Evolutionary conservation across 2,797 vertebrate genomes (phyloP).

Genomic region (Setipinna tenuifilis): DNA sequence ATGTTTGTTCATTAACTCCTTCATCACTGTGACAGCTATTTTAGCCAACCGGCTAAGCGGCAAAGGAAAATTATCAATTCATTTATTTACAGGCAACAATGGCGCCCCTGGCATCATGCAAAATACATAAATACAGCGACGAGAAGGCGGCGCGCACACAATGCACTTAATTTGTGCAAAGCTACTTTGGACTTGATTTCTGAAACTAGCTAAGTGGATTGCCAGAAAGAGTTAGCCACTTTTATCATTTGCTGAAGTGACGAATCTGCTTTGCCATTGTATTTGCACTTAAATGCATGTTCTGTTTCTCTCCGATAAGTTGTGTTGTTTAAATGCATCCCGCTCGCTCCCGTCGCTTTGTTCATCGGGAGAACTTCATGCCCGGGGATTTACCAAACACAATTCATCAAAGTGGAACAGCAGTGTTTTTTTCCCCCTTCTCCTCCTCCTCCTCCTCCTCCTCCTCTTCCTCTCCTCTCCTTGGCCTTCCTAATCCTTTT

Average conservation of each 20-base stretch:
- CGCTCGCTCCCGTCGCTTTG: conserved; percentile 74
- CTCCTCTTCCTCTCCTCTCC: conserved; percentile 10
- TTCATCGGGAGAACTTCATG: conserved; percentile 78
- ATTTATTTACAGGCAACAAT: conserved; percentile 74
- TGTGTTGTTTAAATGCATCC: conserved; percentile 82
- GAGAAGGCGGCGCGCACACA: conserved; percentile 74
- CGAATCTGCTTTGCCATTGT: conserved; percentile 79
- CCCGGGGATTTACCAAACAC: conserved; percentile 83
- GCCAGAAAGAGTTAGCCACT: conserved; percentile 74
- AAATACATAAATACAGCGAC: conserved; percentile 74
- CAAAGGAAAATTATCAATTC: conserved; percentile 67
- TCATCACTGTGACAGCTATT: conserved; percentile 68
- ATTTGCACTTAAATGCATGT: conserved; percentile 80
- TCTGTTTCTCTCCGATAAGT: conserved; percentile 85
- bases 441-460: not conserved
- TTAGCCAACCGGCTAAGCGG: conserved; percentile 57
- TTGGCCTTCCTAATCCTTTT: conserved; percentile 81
- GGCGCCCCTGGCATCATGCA: conserved; percentile 59
- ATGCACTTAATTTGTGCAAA: conserved; percentile 81
- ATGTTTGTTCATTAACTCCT: conserved; percentile 70
- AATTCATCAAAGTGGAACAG: conserved; percentile 85
- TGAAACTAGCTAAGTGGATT: conserved; percentile 78
- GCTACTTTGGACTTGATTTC: conserved; percentile 75
- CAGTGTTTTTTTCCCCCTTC: conserved; percentile 65
- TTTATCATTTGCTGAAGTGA: conserved; percentile 78